Base-by-base conservation (phyloP, 2,888 invertebrate genomes). In the Omphaloscelis lunosa region DNA sequence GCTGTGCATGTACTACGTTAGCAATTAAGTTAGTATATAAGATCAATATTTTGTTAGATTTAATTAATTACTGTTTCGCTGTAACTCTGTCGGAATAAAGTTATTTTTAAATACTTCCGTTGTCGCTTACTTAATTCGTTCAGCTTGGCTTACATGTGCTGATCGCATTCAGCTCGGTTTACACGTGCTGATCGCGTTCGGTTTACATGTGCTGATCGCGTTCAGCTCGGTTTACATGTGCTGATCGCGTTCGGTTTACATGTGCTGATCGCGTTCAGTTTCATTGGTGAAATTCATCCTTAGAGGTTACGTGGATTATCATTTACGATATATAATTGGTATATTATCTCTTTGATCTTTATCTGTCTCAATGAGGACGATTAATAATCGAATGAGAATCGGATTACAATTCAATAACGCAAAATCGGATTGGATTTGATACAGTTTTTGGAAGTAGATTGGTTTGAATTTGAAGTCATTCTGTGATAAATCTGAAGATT, bases 301-400 rank as follows among this genome's bases (percentile, higher is more conserved):
- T 15, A 15, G 3, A 7, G 29, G 51, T 68, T 45, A 34, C 48
- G 17, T 11, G 11, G 62, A 84, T 59, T 74, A 75, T 65, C n/a
- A 66, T 48, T 66, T n/a, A 62, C 29, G 39, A 56, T 39, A 59
- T 34, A 11, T 56, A 76, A 81, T 73, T 72, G 66, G 29, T 74
- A 70, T 12, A 12, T 12, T 15, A 63, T 62, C 72, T 66, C 78
- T 82, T 70, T 76, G 77, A 81, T 81, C 85, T 76, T 51, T 51
- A 23, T 51, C 20, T 65, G 56, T 23, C 53, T 70, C 12, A 27
- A 72, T 72, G 68, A 58, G 66, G 53, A 72, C 34, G 48, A 29
- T 56, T 62, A 39, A 34, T 53, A 72, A 67, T 82, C 39, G 61
- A 77, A 65, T 72, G 45, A 61, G 73, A 77, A 85, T 71, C 61